phyloP scores from a whole-genome alignment of 2,888 invertebrate species.

The Plagiodera versicolora region DNA sequence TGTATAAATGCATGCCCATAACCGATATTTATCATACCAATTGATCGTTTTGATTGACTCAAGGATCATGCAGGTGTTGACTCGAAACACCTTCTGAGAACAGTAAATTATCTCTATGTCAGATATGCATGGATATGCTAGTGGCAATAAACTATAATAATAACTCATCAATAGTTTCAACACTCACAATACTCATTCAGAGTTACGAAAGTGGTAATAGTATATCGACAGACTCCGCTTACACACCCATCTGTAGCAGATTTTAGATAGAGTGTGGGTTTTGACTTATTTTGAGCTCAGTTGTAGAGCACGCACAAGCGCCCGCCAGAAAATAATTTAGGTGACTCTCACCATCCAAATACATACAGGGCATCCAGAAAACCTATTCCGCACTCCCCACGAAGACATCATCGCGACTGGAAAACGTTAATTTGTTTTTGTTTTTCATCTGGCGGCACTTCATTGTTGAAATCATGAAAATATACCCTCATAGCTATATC shows the following conservation, averaged over 20 bases:
- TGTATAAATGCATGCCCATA: no score
- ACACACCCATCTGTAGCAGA: neutral
- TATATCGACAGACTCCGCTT: neutral
- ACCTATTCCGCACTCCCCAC: no score
- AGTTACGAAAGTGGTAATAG: neutral
- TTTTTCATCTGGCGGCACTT: no score
- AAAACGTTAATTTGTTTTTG: no score
- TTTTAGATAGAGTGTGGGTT: neutral
- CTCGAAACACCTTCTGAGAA: neutral
- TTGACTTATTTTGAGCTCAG: no score
- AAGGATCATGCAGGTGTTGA: neutral
- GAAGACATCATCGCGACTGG: no score
- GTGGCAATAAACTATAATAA: slow-evolving; percentile 4
- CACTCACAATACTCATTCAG: neutral
- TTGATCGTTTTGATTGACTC: neutral
- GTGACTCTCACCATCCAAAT: no score
- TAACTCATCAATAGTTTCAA: neutral
- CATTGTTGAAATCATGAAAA: no score
- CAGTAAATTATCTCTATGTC: slow-evolving; percentile 13
- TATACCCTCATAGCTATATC: no score
- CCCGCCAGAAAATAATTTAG: neutral
- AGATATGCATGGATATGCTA: slow-evolving; percentile 1
- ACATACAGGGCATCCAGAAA: no score
- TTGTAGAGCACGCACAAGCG: neutral
- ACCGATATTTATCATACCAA: no score